Conservation (phyloP, 2,113 vertebrate genomes). For the Labeo catla region DNA sequence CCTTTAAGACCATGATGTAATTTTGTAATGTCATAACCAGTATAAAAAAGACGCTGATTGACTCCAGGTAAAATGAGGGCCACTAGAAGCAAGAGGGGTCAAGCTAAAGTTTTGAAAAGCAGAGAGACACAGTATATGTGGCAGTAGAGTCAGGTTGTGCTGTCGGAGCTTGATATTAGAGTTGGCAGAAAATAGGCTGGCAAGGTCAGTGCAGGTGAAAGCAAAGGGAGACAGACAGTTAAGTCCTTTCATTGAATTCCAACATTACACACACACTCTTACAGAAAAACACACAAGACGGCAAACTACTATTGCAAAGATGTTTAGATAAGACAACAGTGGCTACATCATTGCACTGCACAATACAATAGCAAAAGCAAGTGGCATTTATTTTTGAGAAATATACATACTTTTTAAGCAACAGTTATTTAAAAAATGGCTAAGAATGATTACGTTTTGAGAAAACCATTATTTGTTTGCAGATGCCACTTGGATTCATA, state of each 20-base stretch:
- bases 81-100: not conserved
- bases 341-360: not conserved
- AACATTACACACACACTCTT: not conserved
- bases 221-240: not conserved
- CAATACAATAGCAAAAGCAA: not conserved
- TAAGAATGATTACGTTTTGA: not conserved
- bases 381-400: not conserved
- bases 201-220: constrained; percentile 26
- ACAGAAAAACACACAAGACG: not conserved
- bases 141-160: not conserved
- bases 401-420: not conserved
- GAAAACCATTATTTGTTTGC: not conserved
- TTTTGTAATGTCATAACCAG: not conserved
- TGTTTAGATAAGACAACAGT: not conserved
- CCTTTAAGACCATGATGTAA: not conserved
- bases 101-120: constrained; percentile 16
- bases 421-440: not conserved
- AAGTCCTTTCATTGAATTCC: not conserved
- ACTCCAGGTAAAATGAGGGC: not conserved
- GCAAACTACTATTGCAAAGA: not conserved
- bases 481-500: not conserved
- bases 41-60: not conserved
- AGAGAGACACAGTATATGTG: constrained; percentile 8
- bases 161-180: constrained; percentile 27
- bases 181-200: constrained; percentile 39